A percentile compares a stretch with the other conserved stretches of the same genome.
These are phyloP conservation scores for Ptilonorhynchus violaceus DNA, from an alignment of 2,113 vertebrate genomes.

Conservation along the genomic window DNA sequence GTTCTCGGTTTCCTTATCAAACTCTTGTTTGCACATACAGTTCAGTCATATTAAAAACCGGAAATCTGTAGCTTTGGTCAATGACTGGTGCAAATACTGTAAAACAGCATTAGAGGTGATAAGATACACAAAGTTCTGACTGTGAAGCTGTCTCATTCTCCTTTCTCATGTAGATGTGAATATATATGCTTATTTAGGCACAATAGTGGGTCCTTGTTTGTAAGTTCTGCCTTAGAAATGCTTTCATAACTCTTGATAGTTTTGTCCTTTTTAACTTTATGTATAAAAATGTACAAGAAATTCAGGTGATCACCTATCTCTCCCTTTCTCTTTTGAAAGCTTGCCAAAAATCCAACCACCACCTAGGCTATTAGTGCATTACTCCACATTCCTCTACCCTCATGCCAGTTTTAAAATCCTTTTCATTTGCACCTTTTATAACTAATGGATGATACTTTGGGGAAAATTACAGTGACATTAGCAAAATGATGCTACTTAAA, in stretches of 20 bases:
- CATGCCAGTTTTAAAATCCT: conserved; percentile 33
- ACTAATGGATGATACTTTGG: conserved; percentile 62
- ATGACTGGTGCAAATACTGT: background rate
- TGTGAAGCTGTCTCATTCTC: background rate
- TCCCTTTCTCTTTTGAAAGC: background rate
- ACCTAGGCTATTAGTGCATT: conserved; percentile 21
- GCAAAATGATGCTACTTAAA: conserved; percentile 61
- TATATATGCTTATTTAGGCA: background rate
- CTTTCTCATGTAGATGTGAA: background rate
- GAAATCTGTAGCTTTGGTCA: background rate
- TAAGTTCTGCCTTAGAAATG: background rate
- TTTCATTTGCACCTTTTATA: conserved; percentile 55
- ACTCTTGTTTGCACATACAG: background rate
- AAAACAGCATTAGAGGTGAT: background rate
- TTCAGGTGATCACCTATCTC: background rate
- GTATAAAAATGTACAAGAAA: background rate
- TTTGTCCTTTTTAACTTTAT: background rate
- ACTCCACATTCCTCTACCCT: conserved; percentile 10
- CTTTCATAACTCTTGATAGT: background rate
- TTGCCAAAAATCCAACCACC: conserved; percentile 13
- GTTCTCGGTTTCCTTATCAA: background rate
- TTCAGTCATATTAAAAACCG: background rate
- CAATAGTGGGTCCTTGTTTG: background rate
- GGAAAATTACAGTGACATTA: conserved; percentile 66
- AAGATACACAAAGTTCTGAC: background rate